Percentiles rank a stretch among this genome's conserved stretches.
Conservation (phyloP, 2,888 invertebrate genomes). For the Aleiodes alternator region DNA sequence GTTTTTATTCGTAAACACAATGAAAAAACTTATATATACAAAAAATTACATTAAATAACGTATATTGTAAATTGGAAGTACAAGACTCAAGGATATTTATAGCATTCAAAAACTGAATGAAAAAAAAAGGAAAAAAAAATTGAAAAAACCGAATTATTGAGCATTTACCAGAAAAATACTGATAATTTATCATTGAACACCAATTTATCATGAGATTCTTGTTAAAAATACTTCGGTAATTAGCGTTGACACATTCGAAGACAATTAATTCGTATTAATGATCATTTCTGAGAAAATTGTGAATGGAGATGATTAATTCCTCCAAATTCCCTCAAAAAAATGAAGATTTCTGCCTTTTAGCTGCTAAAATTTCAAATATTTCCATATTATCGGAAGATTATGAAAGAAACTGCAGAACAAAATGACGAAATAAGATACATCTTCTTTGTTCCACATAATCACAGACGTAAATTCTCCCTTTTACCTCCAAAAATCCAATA, state of each 20-base stretch:
- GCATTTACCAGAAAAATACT: conserved; percentile 31
- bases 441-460: neutral
- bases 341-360: too few relatives aligned
- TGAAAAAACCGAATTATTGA: conserved; percentile 16
- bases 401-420: conserved; percentile 5
- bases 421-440: neutral
- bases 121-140: neutral
- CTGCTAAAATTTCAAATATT: too few relatives aligned
- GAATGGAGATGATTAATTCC: too few relatives aligned
- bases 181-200: conserved; percentile 9
- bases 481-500: neutral
- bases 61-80: conserved; percentile 22
- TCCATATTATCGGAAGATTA: too few relatives aligned
- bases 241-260: neutral
- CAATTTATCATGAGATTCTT: neutral
- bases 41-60: conserved; percentile 65
- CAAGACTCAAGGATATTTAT: neutral
- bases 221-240: neutral
- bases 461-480: neutral
- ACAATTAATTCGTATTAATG: too few relatives aligned
- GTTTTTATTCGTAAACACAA: conserved; percentile 34
- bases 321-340: too few relatives aligned
- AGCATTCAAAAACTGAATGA: neutral
- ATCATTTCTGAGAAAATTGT: too few relatives aligned
- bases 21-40: conserved; percentile 64